Base-by-base conservation (phyloP, 2,113 vertebrate genomes). In the Hiodon alosoides region DNA sequence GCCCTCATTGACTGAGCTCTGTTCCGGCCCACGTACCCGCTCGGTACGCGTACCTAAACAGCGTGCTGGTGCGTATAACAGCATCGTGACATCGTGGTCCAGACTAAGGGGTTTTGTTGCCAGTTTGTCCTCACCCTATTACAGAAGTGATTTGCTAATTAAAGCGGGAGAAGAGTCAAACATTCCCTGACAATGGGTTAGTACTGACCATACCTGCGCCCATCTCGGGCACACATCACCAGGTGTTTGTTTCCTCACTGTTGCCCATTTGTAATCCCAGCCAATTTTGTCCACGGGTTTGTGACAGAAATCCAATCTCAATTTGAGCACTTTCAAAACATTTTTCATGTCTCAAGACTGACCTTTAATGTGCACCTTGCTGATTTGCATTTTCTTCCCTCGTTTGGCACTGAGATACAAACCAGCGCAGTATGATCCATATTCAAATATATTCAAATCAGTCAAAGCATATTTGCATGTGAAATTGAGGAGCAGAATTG, bases 381-480 rank as follows among this genome's bases (percentile, higher is more conserved):
- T 78, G 50, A 86, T 86, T 90, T 87, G 82, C 87, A 88, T 89
- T 87, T 53, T 80, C 76, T 71, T 76, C 77, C 80, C 77, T 75
- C 81, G 83, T 81, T 74, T 76, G 71, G 70, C 80, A 73, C 81
- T 78, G 79, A 85, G 83, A 85, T 89, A 87, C 84, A 81, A 76
- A 86, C 80, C 81, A 79, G 82, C 81, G 81, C 83, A 82, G 84
- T 87, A 88, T 87, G 85, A 87, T 89, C 87, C 89, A 90, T 90
- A 90, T 91, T 88, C 87, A 90, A 89, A 90, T 88, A 81, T 91
- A 90, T 90, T 91, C 83, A 90, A 90, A 91, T 89, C 79, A 89
- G 84, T 69, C 77, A 78, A 79, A 79, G 77, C 60, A 54, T 77
- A 89, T 90, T 90, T 90, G 87, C 90, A 91, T 90, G 82, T 87